phyloP scores from a whole-genome alignment of 2,888 invertebrate species.

The Ichneumoninae sp. region DNA sequence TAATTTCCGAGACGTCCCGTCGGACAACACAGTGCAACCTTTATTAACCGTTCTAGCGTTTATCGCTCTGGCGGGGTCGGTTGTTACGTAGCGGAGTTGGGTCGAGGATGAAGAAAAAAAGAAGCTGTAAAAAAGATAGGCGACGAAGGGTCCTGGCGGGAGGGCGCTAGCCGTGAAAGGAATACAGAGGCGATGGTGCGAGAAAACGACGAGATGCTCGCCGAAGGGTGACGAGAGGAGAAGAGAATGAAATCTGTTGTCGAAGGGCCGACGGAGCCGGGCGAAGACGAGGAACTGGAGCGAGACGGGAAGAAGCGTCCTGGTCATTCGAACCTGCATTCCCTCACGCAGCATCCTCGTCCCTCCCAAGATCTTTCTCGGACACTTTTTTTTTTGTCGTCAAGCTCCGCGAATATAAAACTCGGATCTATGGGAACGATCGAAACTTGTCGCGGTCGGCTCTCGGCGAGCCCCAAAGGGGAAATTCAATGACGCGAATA shows the following conservation, averaged over 20 bases:
- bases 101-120: background rate
- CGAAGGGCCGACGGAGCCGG: slow-evolving; percentile 49
- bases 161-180: slow-evolving; percentile 53
- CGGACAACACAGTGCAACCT: background rate
- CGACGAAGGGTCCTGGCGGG: slow-evolving; percentile 27
- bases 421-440: slow-evolving; percentile 25
- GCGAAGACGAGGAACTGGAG: slow-evolving; percentile 27
- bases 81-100: background rate
- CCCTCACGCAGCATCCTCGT: background rate
- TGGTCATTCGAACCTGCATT: slow-evolving; percentile 16
- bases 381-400: background rate
- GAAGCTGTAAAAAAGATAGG: background rate
- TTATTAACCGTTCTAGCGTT: slow-evolving; percentile 8
- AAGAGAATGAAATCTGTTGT: slow-evolving; percentile 59
- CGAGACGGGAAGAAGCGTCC: slow-evolving; percentile 23
- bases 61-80: background rate
- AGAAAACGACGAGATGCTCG: slow-evolving; percentile 58
- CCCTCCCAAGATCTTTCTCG: background rate
- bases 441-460: slow-evolving; percentile 2
- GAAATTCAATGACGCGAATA: slow-evolving; percentile 49
- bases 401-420: slow-evolving; percentile 33
- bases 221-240: slow-evolving; percentile 58
- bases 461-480: slow-evolving; percentile 16
- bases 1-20: background rate
- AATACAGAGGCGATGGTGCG: slow-evolving; percentile 55